Percentiles rank a stretch among this genome's conserved stretches.
Evolutionary conservation across 2,113 vertebrate species (phyloP).

Genomic region (Planiliza haematocheilus): DNA sequence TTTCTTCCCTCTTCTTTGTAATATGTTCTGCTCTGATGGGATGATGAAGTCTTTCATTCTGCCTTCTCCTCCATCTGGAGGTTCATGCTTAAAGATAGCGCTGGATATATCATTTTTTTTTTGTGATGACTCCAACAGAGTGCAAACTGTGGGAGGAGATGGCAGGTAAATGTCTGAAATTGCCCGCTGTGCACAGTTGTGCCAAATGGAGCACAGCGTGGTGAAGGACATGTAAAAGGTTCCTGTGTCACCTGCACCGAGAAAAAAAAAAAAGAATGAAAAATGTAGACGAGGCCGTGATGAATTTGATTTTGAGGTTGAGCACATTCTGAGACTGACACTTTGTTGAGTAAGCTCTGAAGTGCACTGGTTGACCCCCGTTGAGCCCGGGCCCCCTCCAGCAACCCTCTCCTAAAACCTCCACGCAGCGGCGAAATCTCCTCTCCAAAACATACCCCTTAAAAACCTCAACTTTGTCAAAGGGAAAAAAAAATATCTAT

Average conservation of each 20-base stretch:
- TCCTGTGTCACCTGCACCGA: conserved; percentile 22
- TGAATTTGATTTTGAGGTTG: conserved; percentile 38
- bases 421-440: background rate
- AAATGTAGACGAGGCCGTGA: conserved; percentile 1
- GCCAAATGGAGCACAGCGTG: conserved; percentile 53
- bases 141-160: conserved; percentile 11
- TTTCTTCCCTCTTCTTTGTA: background rate
- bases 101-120: conserved; percentile 6
- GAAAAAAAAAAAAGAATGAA: background rate
- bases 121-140: conserved; percentile 18
- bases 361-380: conserved; percentile 15
- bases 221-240: conserved; percentile 60
- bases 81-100: conserved; percentile 30
- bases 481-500: background rate
- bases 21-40: conserved; percentile 3
- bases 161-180: conserved; percentile 51
- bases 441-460: background rate
- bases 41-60: conserved; percentile 50
- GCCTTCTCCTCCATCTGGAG: conserved; percentile 3
- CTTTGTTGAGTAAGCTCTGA: conserved; percentile 40
- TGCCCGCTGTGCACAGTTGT: conserved; percentile 46
- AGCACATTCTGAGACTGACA: conserved; percentile 30
- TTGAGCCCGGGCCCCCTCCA: conserved; percentile 7
- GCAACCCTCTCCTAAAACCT: conserved; percentile 7
- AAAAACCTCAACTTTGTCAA: conserved; percentile 18